phyloP scores from a whole-genome alignment of 2,888 invertebrate species.

The Drosophila picticornis region DNA sequence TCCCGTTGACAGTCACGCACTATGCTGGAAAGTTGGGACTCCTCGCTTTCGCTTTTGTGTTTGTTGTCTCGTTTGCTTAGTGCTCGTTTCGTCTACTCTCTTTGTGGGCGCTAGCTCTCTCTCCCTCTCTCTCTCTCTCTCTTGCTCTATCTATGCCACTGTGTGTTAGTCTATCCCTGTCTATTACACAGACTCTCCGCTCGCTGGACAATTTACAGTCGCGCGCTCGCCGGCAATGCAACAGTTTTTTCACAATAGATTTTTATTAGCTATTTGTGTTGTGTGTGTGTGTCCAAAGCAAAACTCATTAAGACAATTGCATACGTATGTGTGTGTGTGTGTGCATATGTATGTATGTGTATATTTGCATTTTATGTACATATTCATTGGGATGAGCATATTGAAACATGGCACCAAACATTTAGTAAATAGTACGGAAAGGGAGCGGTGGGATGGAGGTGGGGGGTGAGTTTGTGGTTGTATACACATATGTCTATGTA shows the following conservation, averaged over 20 bases:
- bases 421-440: constrained; percentile 26
- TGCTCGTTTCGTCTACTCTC: constrained; percentile 37
- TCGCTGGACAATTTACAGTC: constrained; percentile 57
- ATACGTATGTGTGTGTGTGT: constrained; percentile 5
- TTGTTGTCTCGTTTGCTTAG: constrained; percentile 67
- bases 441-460: constrained; percentile 5
- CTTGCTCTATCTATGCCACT: neutral
- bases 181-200: constrained; percentile 24
- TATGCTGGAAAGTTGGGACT: constrained; percentile 40
- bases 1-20: constrained; percentile 47
- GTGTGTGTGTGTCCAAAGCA: constrained; percentile 35
- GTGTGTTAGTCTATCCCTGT: constrained; percentile 10
- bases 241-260: constrained; percentile 72
- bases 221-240: constrained; percentile 67
- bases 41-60: constrained; percentile 79
- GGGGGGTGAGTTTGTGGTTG: constrained; percentile 11
- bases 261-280: constrained; percentile 61
- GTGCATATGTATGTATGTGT: neutral
- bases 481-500: constrained; percentile 12
- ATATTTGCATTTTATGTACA: constrained; percentile 2
- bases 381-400: constrained; percentile 10
- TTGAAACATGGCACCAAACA: constrained; percentile 29
- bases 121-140: constrained; percentile 4
- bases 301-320: constrained; percentile 54
- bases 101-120: constrained; percentile 27